Conservation (phyloP, 2,888 invertebrate genomes). For the Phytoseiulus persimilis region DNA sequence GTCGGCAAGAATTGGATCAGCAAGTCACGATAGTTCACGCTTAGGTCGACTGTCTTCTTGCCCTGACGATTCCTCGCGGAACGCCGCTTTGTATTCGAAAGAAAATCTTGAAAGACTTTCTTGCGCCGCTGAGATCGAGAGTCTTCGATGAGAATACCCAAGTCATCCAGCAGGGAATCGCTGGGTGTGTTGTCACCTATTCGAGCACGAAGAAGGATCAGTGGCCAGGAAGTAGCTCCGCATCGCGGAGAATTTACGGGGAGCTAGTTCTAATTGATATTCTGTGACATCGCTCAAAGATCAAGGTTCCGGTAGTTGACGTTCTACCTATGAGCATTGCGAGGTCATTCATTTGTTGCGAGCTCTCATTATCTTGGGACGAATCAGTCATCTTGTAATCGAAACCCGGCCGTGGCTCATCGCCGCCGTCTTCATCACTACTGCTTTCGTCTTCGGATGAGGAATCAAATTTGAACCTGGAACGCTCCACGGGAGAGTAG, state of each 20-base stretch:
- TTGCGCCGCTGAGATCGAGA: constrained; percentile 28
- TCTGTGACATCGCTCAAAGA: neutral
- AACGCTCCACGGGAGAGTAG: neutral
- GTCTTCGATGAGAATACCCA: constrained; percentile 17
- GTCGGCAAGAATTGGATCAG: constrained; percentile 18
- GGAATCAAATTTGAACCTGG: neutral
- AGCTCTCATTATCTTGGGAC: neutral
- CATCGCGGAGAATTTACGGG: too few species aligned
- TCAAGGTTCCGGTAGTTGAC: neutral
- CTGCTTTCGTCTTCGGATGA: constrained; percentile 6
- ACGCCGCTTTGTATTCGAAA: constrained; percentile 16
- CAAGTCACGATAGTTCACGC: constrained; percentile 6
- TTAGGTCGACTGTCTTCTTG: constrained; percentile 22
- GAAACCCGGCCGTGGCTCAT: constrained; percentile 10
- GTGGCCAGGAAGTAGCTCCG: too few species aligned
- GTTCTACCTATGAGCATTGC: constrained; percentile 20
- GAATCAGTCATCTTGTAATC: constrained; percentile 23
- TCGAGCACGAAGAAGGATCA: neutral
- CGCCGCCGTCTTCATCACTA: neutral
- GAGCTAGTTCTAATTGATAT: too few species aligned
- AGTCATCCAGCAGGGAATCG: constrained; percentile 20
- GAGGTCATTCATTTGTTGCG: constrained; percentile 20
- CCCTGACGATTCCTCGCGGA: constrained; percentile 26
- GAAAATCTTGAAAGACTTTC: constrained; percentile 18
- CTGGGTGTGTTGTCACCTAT: constrained; percentile 15